A percentile compares a stretch with the other conserved stretches of the same genome.
Conservation (phyloP, 1,140 invertebrate species). For the Panagrolaimus sp. region DNA sequence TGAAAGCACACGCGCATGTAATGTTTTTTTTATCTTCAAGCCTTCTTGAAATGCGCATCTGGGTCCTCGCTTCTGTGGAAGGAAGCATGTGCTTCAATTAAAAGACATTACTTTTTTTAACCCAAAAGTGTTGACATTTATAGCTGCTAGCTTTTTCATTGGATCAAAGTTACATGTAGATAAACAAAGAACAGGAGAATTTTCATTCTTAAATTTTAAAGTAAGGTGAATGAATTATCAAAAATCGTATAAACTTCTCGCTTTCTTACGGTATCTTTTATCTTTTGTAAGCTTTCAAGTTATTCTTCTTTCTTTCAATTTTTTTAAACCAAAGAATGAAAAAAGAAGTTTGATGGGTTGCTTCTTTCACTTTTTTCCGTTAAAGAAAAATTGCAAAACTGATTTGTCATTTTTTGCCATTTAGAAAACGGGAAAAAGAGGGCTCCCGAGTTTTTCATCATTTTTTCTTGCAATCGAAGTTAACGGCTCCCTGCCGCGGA, state of each 20-base stretch:
- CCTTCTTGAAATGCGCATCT: conserved; percentile 7
- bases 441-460: too few relatives aligned
- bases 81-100: conserved; percentile 15
- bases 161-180: conserved; percentile 1
- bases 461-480: too few relatives aligned
- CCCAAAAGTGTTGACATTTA: neutral
- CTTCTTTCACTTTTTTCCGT: too few relatives aligned
- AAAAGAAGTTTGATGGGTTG: too few relatives aligned
- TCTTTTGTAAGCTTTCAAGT: neutral
- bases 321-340: too few relatives aligned
- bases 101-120: conserved; percentile 1
- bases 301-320: too few relatives aligned
- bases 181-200: neutral
- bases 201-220: too few relatives aligned
- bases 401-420: too few relatives aligned
- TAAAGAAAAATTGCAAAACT: too few relatives aligned
- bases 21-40: neutral
- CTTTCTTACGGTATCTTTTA: neutral
- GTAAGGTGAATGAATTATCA: too few relatives aligned
- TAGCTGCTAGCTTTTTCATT: neutral
- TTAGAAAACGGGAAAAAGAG: too few relatives aligned
- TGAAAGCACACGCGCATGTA: conserved; percentile 1
- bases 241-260: neutral
- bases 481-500: too few relatives aligned
- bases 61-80: conserved; percentile 3